A percentile compares a stretch with the other conserved stretches of the same genome.
phyloP scores from a whole-genome alignment of 2,797 vertebrate genomes.

The Gallinago nigripennis region DNA sequence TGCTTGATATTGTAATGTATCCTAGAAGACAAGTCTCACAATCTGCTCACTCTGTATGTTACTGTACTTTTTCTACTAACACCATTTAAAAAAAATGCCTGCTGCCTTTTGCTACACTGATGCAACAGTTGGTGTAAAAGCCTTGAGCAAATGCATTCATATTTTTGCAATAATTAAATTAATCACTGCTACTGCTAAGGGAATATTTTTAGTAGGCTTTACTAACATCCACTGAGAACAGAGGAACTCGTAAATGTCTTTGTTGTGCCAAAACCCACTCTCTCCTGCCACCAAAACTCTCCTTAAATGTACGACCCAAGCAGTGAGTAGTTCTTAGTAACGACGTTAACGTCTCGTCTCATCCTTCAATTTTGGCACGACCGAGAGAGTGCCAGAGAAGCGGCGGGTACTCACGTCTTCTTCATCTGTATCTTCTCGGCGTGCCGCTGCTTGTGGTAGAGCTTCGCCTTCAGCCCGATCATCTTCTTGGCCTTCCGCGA shows the following conservation, averaged over 20 bases:
- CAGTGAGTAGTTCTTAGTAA: fast-evolving
- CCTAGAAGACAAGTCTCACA: background rate
- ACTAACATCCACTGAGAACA: background rate
- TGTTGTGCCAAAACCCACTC: background rate
- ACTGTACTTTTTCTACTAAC: background rate
- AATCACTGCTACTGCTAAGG: fast-evolving
- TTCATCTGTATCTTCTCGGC: conserved; percentile 99
- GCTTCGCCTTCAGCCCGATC: conserved; percentile 96
- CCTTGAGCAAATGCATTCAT: fast-evolving
- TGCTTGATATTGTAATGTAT: background rate
- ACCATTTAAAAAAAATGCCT: background rate
- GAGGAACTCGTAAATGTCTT: background rate
- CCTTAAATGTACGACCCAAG: fast-evolving
- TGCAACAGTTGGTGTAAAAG: background rate
- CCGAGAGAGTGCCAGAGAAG: fast-evolving
- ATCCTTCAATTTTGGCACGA: fast-evolving
- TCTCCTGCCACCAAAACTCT: background rate
- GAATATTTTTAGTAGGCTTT: background rate
- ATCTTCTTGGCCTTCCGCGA: conserved; percentile 95
- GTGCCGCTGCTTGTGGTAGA: conserved; percentile 97
- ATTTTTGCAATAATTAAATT: background rate
- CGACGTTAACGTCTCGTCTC: fast-evolving
- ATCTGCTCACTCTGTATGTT: fast-evolving
- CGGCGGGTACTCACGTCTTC: conserved; percentile 88
- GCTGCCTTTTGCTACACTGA: background rate